These are phyloP conservation scores for Dolichallabes microphthalmus DNA, from an alignment of 2,113 vertebrate genomes.

Conservation along the genomic window DNA sequence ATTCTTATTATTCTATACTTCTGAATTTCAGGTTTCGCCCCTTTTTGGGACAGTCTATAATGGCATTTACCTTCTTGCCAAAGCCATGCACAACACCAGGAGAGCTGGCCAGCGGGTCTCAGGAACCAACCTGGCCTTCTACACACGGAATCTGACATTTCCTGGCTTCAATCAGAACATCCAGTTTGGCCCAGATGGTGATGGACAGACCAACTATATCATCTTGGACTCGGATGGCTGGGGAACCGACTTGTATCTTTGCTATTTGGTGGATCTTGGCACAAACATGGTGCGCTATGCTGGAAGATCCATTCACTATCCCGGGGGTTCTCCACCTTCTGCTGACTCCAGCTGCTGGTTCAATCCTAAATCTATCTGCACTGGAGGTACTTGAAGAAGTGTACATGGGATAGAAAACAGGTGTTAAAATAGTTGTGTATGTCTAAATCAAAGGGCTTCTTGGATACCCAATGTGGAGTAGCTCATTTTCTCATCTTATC, in stretches of 20 bases:
- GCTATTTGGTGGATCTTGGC: constrained; percentile 74
- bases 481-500: neutral
- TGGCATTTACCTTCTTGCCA: constrained; percentile 80
- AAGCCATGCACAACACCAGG: constrained; percentile 73
- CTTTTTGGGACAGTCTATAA: constrained; percentile 93
- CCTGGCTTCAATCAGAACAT: constrained; percentile 81
- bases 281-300: constrained; percentile 67
- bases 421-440: neutral
- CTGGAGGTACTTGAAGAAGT: constrained; percentile 73
- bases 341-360: constrained; percentile 88
- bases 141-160: constrained; percentile 75
- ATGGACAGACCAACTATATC: constrained; percentile 74
- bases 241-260: constrained; percentile 73
- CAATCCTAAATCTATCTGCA: constrained; percentile 73
- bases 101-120: constrained; percentile 65
- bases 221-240: constrained; percentile 81
- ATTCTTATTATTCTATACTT: too few relatives aligned
- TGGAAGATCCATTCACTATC: constrained; percentile 76
- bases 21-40: constrained; percentile 77
- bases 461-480: neutral
- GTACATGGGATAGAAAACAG: neutral
- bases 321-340: constrained; percentile 70
- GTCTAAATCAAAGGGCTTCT: neutral
- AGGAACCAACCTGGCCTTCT: constrained; percentile 72
- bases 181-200: constrained; percentile 71